Evolutionary conservation across 2,888 invertebrate species (phyloP), one percentile per base, ranked within the genome.

Genomic region (Apamea epomidion): DNA sequence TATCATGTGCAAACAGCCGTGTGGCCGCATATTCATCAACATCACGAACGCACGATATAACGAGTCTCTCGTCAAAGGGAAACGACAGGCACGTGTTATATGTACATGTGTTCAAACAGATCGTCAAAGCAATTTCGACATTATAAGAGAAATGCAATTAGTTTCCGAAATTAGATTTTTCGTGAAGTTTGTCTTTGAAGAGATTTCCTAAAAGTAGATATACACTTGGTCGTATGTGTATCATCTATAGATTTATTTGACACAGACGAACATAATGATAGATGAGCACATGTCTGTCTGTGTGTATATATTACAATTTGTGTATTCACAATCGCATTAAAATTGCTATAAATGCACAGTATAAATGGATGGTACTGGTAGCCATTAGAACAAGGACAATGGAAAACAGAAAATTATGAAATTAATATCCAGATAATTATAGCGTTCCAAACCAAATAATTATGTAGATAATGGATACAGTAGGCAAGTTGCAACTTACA

Each of bases 11-110:
- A 81, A 80, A 81, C 80, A 80, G 76, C 85, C 86, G 79, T 86
- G 84, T 83, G 80, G 84, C 74, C 80, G 73, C 79, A 85, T 88
- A 89, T 86, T 86, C 80, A 85, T 88, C 84, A 85, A 82, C 82
- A 86, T 76, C 78, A 80, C 69, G 77, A 80, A 67, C 58, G 71
- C 69, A 78, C 70, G 74, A 73, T 82, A 51, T 82, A 84, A 80
- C 78, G 76, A 86, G 70, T 83, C 62, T 75, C 74, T 75, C 82
- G 78, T 85, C 83, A 87, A 85, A 88, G 76, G 78, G 81, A 82
- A 86, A 81, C 85, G 77, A 81, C 85, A 82, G 73, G 74, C 70
- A 68, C 29, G 62, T 87, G 74, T 81, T 78, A 72, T 73, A 80
- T 42, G 54, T 83, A 76, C n/a, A 69, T 65, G 25, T 68, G 32